These are phyloP conservation scores for Danionella dracula DNA, from an alignment of 2,797 vertebrate species.

Conservation along the genomic window DNA sequence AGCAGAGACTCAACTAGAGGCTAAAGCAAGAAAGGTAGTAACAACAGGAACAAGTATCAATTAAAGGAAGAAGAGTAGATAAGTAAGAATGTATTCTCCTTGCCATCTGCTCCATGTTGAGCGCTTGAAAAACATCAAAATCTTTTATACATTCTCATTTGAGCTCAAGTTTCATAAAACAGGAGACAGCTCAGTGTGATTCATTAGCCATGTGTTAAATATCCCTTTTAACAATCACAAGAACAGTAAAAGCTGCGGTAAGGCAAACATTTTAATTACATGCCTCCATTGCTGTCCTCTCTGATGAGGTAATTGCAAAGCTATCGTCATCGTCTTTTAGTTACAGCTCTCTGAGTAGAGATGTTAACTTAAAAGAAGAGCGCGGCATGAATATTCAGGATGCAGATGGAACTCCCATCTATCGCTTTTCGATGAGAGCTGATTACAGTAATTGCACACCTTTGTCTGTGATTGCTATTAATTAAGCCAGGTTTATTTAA, in stretches of 20 bases:
- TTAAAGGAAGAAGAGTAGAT: too few relatives aligned
- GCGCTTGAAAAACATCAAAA: too few relatives aligned
- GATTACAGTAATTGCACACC: neutral
- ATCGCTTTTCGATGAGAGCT: neutral
- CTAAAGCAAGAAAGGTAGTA: too few relatives aligned
- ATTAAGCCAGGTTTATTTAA: slow-evolving; percentile 3
- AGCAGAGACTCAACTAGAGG: too few relatives aligned
- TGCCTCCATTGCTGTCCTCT: neutral
- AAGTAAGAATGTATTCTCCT: too few relatives aligned
- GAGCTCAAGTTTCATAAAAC: too few relatives aligned
- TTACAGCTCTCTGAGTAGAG: neutral
- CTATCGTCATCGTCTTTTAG: neutral
- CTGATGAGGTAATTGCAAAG: neutral
- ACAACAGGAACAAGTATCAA: too few relatives aligned
- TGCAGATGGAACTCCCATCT: neutral
- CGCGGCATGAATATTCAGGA: neutral
- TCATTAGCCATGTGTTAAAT: slow-evolving; percentile 9
- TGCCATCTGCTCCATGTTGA: too few relatives aligned
- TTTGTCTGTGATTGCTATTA: slow-evolving; percentile 3
- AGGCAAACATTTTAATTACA: neutral
- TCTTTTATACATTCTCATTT: too few relatives aligned
- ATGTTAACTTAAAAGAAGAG: neutral
- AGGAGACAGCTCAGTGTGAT: too few relatives aligned
- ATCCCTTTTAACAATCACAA: slow-evolving; percentile 51
- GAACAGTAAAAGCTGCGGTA: neutral